Base-by-base conservation (phyloP, 2,113 vertebrate species). In the Protobothrops flavoviridis region DNA sequence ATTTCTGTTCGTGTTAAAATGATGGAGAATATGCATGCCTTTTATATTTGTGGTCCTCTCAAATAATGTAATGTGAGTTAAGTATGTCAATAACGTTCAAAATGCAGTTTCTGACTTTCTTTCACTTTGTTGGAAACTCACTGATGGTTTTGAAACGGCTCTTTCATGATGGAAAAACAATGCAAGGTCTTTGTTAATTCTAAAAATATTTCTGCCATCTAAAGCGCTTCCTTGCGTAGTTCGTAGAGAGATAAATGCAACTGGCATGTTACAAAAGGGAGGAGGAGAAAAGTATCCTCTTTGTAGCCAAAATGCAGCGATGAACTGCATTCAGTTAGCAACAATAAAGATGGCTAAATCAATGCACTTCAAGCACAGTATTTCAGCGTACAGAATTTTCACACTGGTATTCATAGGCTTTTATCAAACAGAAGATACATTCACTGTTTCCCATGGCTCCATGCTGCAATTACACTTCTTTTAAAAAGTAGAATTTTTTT, bases 381-480 rank as follows among this genome's bases (percentile, higher is more conserved):
- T 95, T 96, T 93, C 88, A 93, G 94, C 33, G 74, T 88, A 93
- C 96, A 96, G 91, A 95, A 92, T 95, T 92, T 13, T 89, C 96
- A 88, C 90, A 93, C 92, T 94, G 90, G 96, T 96, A 95, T 95
- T 59, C 93, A 87, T 90, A 95, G 92, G 85, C 23, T 96, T 96
- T 90, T 95, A 93, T 96, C 97, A 97, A 97, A 96, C 94, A 94
- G 93, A 56, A 97, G 93, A 95, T 90, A 57, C 91, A 95, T 85
- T 92, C 92, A 89, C 89, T 95, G 92, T 95, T 95, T 90, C 94
- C 94, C 13, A 59, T 90, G 92, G 91, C 89, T 94, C 92, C 94
- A 90, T 90, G 57, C 93, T 91, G n/a, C 88, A 91, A 94, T 95
- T 95, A 91, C 48, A 94, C 93, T 88, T 96, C 23, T 50, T 91